Conservation (phyloP, 2,113 vertebrate species). For the Paraplagusia blochii region DNA sequence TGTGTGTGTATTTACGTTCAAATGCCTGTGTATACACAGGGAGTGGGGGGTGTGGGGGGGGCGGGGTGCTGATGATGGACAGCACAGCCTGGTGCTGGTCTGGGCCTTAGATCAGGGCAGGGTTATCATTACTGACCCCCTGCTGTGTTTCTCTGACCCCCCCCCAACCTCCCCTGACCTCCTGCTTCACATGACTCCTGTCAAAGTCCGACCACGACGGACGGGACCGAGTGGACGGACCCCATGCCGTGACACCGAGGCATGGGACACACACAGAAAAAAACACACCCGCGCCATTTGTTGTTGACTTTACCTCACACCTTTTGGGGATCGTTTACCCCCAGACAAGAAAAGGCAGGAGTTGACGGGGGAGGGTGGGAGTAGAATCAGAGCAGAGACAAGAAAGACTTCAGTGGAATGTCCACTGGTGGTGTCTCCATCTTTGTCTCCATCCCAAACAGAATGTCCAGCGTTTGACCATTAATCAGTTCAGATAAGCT, state of each 20-base stretch:
- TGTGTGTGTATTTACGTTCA: constrained; percentile 7
- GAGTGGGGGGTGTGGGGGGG: constrained; percentile 6
- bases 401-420: constrained; percentile 57
- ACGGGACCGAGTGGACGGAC: constrained; percentile 41
- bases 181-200: constrained; percentile 42
- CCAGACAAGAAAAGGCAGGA: constrained; percentile 7
- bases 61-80: constrained; percentile 55
- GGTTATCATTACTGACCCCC: constrained; percentile 67
- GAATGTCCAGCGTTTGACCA: constrained; percentile 42
- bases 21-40: constrained; percentile 4
- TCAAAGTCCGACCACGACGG: constrained; percentile 41
- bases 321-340: constrained; percentile 54
- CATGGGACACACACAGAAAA: constrained; percentile 33
- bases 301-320: constrained; percentile 64
- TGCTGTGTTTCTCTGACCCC: constrained; percentile 60
- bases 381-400: constrained; percentile 28
- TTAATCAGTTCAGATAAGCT: constrained; percentile 72
- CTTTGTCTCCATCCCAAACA: constrained; percentile 29
- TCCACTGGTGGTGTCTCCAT: constrained; percentile 59
- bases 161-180: constrained; percentile 47
- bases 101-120: constrained; percentile 69
- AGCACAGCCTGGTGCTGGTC: constrained; percentile 55
- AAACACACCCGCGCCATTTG: constrained; percentile 59
- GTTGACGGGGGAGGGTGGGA: neutral
- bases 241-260: constrained; percentile 39